Evolutionary conservation across 2,888 invertebrate genomes (phyloP).

Genomic region (Brachyopa scutellaris): DNA sequence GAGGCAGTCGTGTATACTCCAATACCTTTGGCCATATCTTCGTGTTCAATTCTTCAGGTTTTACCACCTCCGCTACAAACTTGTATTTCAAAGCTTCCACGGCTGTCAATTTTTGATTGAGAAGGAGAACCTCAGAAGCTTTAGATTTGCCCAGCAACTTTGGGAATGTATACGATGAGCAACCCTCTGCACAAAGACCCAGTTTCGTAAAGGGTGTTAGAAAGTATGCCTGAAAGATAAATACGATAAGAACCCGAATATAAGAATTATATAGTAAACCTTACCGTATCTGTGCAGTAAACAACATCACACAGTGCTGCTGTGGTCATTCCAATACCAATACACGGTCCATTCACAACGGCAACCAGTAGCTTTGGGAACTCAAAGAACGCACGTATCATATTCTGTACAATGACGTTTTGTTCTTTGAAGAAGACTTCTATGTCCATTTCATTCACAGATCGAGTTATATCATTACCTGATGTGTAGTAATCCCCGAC

Average conservation of each 20-base stretch:
- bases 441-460: conserved; percentile 67
- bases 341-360: conserved; percentile 96
- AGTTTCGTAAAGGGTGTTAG: conserved; percentile 92
- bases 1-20: conserved; percentile 83
- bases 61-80: conserved; percentile 90
- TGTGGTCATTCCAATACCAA: conserved; percentile 91
- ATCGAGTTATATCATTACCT: conserved; percentile 77
- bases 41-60: conserved; percentile 84
- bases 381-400: conserved; percentile 89
- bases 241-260: conserved; percentile 8
- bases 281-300: conserved; percentile 91
- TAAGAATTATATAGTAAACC: neutral
- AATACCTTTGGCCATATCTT: conserved; percentile 85
- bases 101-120: conserved; percentile 90
- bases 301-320: conserved; percentile 93
- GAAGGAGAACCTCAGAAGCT: conserved; percentile 85
- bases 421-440: conserved; percentile 77
- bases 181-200: conserved; percentile 94
- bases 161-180: conserved; percentile 93
- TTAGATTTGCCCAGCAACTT: conserved; percentile 91
- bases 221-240: conserved; percentile 89
- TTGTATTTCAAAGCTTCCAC: conserved; percentile 89
- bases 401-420: conserved; percentile 83
- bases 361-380: conserved; percentile 94
- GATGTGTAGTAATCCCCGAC: conserved; percentile 78